These are phyloP conservation scores for Indicator indicator DNA, from an alignment of 2,113 vertebrate genomes.

Conservation along the genomic window DNA sequence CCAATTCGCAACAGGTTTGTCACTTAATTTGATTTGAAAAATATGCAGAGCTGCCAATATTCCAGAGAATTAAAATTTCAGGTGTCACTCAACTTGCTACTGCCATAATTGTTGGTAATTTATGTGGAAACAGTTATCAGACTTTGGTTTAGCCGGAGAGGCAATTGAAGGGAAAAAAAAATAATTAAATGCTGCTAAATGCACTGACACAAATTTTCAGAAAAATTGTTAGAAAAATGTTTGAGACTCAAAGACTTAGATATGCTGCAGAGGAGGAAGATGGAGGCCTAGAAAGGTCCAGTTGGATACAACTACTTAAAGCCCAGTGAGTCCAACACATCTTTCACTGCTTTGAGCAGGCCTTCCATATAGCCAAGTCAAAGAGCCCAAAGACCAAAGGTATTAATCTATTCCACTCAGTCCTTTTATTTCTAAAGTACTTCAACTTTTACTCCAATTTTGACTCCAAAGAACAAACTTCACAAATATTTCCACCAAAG, in stretches of 20 bases:
- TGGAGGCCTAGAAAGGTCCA: not conserved
- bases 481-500: not conserved
- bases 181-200: not conserved
- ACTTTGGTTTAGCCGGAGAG: not conserved
- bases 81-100: constrained; percentile 35
- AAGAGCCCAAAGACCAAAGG: not conserved
- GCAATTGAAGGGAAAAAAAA: not conserved
- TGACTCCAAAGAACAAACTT: not conserved
- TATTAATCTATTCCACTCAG: not conserved
- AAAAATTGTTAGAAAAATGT: not conserved
- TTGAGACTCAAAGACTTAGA: not conserved
- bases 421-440: not conserved
- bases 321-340: not conserved
- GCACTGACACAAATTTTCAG: not conserved
- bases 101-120: not conserved
- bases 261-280: rapidly evolving
- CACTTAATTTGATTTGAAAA: constrained; percentile 48
- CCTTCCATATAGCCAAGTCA: not conserved
- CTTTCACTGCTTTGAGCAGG: not conserved
- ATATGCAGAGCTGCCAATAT: constrained; percentile 13
- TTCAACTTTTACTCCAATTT: not conserved
- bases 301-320: not conserved
- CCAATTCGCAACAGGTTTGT: constrained; percentile 33
- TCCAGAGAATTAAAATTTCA: constrained; percentile 27
- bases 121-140: not conserved